Conservation (phyloP, 92 coral and sea anemone genomes). For the Porites divaricata region DNA sequence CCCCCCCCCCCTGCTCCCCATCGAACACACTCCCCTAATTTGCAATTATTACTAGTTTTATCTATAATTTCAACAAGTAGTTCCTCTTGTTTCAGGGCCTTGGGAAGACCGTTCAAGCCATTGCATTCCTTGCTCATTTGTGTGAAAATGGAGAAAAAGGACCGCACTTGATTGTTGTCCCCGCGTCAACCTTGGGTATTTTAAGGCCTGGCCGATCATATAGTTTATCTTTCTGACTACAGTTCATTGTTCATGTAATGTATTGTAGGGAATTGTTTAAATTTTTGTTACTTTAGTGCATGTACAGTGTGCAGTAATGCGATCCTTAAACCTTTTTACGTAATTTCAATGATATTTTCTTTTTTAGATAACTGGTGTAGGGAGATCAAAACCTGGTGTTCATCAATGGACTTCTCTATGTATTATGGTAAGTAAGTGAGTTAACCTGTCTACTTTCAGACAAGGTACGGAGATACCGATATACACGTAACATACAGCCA, state of each 20-base stretch:
- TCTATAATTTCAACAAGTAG: too few species aligned
- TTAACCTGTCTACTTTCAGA: background rate
- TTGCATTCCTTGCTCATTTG: slow-evolving; percentile 87
- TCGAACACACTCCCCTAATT: too few species aligned
- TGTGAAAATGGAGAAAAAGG: slow-evolving; percentile 84
- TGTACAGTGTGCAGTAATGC: too few species aligned
- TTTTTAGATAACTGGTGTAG: slow-evolving; percentile 91
- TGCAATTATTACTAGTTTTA: background rate
- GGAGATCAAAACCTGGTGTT: slow-evolving; percentile 87
- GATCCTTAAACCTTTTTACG: background rate
- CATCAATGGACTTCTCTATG: slow-evolving; percentile 69
- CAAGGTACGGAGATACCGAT: too few species aligned
- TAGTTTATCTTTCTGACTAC: too few species aligned
- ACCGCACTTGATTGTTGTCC: slow-evolving; percentile 88
- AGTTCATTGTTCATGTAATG: too few species aligned
- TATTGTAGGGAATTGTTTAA: too few species aligned
- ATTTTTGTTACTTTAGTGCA: background rate
- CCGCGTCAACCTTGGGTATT: slow-evolving; percentile 90
- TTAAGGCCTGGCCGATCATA: too few species aligned
- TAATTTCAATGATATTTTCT: background rate
- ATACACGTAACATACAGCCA: too few species aligned
- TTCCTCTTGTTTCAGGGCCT: slow-evolving; percentile 73
- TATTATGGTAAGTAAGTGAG: slow-evolving; percentile 85
- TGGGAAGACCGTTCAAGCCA: slow-evolving; percentile 95
- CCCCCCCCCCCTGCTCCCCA: too few species aligned